Evolutionary conservation across 2,113 vertebrate species (phyloP).

Genomic region (Delphinapterus leucas): DNA sequence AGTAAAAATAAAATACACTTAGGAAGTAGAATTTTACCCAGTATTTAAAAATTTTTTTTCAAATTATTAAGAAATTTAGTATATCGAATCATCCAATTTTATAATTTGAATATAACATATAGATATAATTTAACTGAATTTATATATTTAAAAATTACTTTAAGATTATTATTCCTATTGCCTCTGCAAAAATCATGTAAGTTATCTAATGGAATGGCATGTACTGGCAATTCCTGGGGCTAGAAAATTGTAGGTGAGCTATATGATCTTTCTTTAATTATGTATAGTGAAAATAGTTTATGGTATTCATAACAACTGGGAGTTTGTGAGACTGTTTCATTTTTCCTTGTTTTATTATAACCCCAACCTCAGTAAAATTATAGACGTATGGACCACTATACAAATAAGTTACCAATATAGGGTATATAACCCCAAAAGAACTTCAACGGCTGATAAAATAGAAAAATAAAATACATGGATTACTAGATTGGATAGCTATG

Average conservation of each 20-base stretch:
- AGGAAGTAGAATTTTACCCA: not conserved
- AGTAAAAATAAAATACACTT: constrained; percentile 19
- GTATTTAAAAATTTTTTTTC: not conserved
- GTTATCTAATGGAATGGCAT: not conserved
- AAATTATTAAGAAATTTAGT: not conserved
- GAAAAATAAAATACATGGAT: not conserved
- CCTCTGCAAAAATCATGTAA: not conserved
- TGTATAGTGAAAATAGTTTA: not conserved
- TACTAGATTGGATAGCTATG: not conserved
- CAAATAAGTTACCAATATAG: not conserved
- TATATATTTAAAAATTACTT: constrained; percentile 23
- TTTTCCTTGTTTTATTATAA: not conserved
- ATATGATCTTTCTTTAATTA: not conserved
- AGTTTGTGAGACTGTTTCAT: not conserved
- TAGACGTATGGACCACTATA: not conserved
- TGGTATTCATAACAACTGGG: not conserved
- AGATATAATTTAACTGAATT: not conserved
- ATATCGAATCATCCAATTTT: not conserved
- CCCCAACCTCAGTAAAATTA: not conserved
- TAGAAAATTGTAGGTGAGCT: not conserved
- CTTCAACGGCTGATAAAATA: not conserved
- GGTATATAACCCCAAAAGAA: not conserved
- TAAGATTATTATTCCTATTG: not conserved
- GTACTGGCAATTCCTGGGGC: not conserved
- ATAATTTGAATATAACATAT: not conserved